Evolutionary conservation across 2,113 vertebrate species (phyloP).

Genomic region (Danio rerio): GRCz12tu NC_133186.1:3122001-3122500

Average conservation of each 20-base stretch:
- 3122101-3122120: neutral
- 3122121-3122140: neutral
- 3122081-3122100: neutral
- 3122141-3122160: neutral
- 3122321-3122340: neutral
- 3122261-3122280: constrained; percentile 16
- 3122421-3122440: neutral
- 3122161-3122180: neutral
- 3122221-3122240: constrained; percentile 6
- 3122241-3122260: neutral
- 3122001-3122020: too few relatives aligned
- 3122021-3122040: too few relatives aligned
- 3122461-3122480: neutral
- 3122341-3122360: neutral
- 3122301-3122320: neutral
- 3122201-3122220: constrained; percentile 13
- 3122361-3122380: neutral
- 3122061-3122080: neutral
- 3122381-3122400: neutral
- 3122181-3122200: constrained; percentile 29
- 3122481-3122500: too few relatives aligned
- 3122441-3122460: neutral
- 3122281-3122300: neutral
- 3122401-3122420: neutral
- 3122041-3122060: too few relatives aligned